Evolutionary conservation across 1,140 invertebrate genomes (phyloP), one percentile per base, ranked within the genome.

Genomic region (Myzus persicae): DNA sequence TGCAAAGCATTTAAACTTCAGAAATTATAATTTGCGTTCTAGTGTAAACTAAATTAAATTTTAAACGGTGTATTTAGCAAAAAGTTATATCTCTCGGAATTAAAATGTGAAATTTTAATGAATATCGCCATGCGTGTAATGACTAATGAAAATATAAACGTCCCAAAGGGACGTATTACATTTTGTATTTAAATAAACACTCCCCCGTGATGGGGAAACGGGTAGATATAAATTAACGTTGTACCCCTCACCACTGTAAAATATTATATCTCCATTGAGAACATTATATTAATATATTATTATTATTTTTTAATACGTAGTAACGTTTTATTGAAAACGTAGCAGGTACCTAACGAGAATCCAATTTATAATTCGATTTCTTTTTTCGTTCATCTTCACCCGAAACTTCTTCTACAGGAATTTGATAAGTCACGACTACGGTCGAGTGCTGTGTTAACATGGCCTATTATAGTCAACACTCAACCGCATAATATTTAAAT

Each of bases 401-500:
- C 6, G n/a, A n/a, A 5, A 76, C 14, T 76, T 67, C 31, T 59
- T 59, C 31, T 20, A n/a, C 18, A 5, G 31, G 31, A 76, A 76
- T 76, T 76, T n/a, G 59, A 76, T n/a, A 76, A 76, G n/a, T 18
- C 31, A 76, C 59, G 4, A 76, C 31, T 76, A n/a, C n/a, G 59
- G 59, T n/a, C 20, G 59, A 76, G n/a, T 76, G 31, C 59, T n/a
- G n/a, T 5, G n/a, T n/a, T 76, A 76, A 76, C 31, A 76, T 14
- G 31, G 59, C 5, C 31, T 76, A 67, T 67, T 31, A 76, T 76
- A 14, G n/a, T 76, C 59, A 76, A 76, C n/a, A 18, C 31, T 76
- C 59, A 76, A 76, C 59, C n/a, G 14, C 59, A 76, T n/a, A 76
- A n/a, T 76, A 76, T n/a, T 76, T 76, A 76, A 76, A 76, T 76